Conservation (phyloP, 2,113 vertebrate species). For the Hippoglossus stenolepis region DNA sequence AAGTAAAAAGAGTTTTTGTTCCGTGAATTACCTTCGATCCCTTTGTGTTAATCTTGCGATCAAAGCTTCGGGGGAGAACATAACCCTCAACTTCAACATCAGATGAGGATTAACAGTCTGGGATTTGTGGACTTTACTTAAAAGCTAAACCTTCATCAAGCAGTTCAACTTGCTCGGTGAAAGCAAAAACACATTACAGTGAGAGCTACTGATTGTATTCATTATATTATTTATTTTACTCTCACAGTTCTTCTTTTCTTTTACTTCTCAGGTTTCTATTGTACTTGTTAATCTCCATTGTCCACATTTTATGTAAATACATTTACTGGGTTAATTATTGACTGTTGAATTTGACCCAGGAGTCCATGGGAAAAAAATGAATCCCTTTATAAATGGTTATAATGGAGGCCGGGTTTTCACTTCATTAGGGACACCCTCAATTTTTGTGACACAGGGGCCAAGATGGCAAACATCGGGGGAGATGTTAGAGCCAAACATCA, state of each 20-base stretch:
- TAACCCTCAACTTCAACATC: not conserved
- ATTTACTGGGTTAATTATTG: not conserved
- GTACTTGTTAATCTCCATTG: too few species aligned
- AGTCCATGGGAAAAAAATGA: not conserved
- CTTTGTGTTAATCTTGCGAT: too few species aligned
- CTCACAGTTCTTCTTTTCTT: not conserved
- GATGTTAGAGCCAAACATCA: not conserved
- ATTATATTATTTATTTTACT: too few species aligned
- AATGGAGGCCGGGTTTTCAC: too few species aligned
- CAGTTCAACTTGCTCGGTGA: too few species aligned
- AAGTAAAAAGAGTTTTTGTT: too few species aligned
- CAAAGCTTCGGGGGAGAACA: too few species aligned
- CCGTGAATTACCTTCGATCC: too few species aligned
- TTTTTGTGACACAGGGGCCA: not conserved
- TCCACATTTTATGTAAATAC: not conserved
- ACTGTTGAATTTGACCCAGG: conserved; percentile 4
- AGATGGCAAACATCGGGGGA: not conserved
- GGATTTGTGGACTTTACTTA: too few species aligned
- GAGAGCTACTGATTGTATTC: not conserved
- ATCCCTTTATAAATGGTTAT: not conserved
- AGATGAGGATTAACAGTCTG: not conserved
- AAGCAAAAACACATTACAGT: not conserved
- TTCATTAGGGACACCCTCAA: too few species aligned
- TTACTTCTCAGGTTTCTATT: not conserved
- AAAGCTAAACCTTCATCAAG: not conserved